Evolutionary conservation across 2,113 vertebrate species (phyloP).

Genomic region (Axis porcinus): DNA sequence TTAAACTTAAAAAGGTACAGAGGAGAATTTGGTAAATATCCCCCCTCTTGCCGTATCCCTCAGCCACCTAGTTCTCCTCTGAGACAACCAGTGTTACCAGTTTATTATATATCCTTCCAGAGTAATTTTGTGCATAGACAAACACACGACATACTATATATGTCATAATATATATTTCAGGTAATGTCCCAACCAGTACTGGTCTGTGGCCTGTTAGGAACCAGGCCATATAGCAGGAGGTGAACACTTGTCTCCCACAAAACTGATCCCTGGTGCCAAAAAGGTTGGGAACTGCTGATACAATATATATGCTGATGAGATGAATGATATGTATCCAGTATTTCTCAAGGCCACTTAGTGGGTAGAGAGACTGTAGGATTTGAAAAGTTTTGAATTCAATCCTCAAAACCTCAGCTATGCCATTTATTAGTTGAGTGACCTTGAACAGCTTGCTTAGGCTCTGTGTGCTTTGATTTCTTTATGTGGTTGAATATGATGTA

Average conservation of each 20-base stretch:
- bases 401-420: not conserved
- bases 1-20: not conserved
- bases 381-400: constrained; percentile 17
- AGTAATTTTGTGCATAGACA: not conserved
- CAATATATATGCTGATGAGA: not conserved
- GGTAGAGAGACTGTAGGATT: not conserved
- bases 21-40: not conserved
- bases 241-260: not conserved
- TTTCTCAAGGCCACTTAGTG: not conserved
- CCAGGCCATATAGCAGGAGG: not conserved
- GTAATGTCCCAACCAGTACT: not conserved
- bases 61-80: not conserved
- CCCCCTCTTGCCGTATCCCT: not conserved
- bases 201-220: not conserved
- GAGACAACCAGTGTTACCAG: not conserved
- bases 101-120: not conserved
- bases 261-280: not conserved
- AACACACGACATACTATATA: not conserved
- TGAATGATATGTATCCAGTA: not conserved
- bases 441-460: not conserved
- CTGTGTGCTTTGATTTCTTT: not conserved
- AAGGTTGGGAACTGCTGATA: not conserved
- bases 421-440: not conserved
- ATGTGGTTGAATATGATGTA: not conserved
- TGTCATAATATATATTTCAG: not conserved